phyloP scores from a whole-genome alignment of 2,888 invertebrate species.

The Notodonta ziczac region DNA sequence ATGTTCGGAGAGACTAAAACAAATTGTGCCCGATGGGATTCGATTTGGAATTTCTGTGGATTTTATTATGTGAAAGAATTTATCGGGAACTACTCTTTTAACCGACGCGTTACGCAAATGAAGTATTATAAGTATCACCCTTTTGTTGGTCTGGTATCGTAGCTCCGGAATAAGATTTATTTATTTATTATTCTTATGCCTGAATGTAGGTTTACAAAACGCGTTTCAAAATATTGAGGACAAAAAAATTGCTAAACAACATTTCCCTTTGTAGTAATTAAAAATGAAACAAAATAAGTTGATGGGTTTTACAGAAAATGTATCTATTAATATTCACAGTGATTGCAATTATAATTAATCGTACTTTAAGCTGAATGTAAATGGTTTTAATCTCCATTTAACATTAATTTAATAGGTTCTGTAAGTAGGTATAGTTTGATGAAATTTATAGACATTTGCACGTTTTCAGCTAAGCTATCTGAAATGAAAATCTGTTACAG shows the following conservation, averaged over 20 bases:
- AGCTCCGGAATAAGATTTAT: too few relatives aligned
- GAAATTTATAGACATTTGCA: conserved; percentile 25
- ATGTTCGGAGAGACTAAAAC: conserved; percentile 33
- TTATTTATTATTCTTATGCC: too few relatives aligned
- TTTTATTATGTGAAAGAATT: conserved; percentile 6
- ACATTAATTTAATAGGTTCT: neutral
- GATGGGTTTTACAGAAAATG: too few relatives aligned
- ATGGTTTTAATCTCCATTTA: conserved; percentile 8
- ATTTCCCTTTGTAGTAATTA: too few relatives aligned
- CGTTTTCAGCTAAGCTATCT: conserved; percentile 35
- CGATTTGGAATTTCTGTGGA: conserved; percentile 19
- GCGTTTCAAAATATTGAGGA: too few relatives aligned
- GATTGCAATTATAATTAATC: neutral
- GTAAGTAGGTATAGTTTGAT: conserved; percentile 11
- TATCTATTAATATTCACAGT: too few relatives aligned
- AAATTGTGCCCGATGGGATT: conserved; percentile 29
- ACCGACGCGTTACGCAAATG: neutral
- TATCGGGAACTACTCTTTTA: neutral
- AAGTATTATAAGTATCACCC: too few relatives aligned
- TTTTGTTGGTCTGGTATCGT: too few relatives aligned
- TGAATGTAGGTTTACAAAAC: too few relatives aligned
- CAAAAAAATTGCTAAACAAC: too few relatives aligned
- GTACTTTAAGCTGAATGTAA: neutral
- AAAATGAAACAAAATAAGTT: too few relatives aligned
- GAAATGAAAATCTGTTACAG: conserved; percentile 34